Conservation (phyloP, 1,140 invertebrate species). For the Cydia pomonella region DNA sequence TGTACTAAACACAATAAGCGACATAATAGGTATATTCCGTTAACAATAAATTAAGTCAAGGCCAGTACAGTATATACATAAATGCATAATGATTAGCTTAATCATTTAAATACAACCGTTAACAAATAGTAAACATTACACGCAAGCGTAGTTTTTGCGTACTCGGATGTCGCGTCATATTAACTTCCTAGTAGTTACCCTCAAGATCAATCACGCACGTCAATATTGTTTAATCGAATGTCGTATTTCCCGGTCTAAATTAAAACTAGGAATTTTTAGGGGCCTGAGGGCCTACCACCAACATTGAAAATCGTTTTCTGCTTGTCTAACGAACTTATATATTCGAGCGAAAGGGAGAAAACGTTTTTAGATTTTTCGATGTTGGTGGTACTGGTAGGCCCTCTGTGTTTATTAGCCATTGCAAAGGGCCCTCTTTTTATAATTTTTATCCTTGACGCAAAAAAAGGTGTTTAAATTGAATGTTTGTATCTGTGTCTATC, state of each 20-base stretch:
- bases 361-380: too few species aligned
- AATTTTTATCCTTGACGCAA: too few species aligned
- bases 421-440: too few species aligned
- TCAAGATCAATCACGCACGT: neutral
- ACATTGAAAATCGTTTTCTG: too few species aligned
- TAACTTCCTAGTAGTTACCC: neutral
- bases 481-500: too few species aligned
- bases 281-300: too few species aligned
- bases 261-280: too few species aligned
- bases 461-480: too few species aligned
- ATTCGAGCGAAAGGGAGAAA: too few species aligned
- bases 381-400: too few species aligned
- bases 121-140: constrained; percentile 8
- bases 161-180: neutral
- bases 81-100: neutral
- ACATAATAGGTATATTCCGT: neutral
- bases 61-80: neutral
- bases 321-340: too few species aligned
- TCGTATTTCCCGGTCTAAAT: neutral
- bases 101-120: constrained; percentile 14
- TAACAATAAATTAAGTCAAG: constrained; percentile 5
- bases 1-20: neutral
- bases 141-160: neutral
- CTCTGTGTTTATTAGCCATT: too few species aligned
- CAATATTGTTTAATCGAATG: neutral